phyloP scores from a whole-genome alignment of 2,797 vertebrate genomes.

The Fratercula arctica region DNA sequence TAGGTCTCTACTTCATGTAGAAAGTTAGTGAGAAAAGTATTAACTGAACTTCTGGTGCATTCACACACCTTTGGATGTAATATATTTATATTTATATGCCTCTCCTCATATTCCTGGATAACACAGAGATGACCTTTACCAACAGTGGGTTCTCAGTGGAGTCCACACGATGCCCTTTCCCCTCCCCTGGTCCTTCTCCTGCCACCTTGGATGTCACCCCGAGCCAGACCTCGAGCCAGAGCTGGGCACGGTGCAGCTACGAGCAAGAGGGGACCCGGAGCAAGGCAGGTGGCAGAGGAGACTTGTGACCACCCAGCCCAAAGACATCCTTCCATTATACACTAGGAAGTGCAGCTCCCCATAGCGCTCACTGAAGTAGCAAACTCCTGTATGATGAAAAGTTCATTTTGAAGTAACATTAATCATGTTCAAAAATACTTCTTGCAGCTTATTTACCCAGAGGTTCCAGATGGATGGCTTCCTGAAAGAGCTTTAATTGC shows the following conservation, averaged over 20 bases:
- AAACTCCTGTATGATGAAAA: neutral
- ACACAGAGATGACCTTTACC: neutral
- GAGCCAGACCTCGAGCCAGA: neutral
- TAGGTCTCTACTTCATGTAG: neutral
- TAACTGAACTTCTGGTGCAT: neutral
- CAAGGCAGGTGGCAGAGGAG: neutral
- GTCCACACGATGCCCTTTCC: accelerated
- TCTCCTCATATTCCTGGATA: neutral
- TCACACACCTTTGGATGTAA: neutral
- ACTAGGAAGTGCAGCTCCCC: neutral
- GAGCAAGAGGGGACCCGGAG: neutral
- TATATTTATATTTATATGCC: neutral
- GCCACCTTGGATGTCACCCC: accelerated
- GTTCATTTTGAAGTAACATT: neutral
- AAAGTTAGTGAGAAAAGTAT: neutral
- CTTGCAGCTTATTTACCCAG: neutral
- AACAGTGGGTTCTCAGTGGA: neutral
- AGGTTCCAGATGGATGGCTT: neutral
- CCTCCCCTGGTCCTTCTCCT: neutral
- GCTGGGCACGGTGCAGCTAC: neutral
- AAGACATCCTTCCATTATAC: neutral
- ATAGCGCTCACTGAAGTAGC: neutral
- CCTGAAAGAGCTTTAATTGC: neutral
- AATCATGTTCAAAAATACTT: neutral
- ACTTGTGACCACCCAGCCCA: neutral